These are phyloP conservation scores for Hyperoplus lanceolatus DNA, from an alignment of 2,797 vertebrate genomes.

Conservation along the genomic window DNA sequence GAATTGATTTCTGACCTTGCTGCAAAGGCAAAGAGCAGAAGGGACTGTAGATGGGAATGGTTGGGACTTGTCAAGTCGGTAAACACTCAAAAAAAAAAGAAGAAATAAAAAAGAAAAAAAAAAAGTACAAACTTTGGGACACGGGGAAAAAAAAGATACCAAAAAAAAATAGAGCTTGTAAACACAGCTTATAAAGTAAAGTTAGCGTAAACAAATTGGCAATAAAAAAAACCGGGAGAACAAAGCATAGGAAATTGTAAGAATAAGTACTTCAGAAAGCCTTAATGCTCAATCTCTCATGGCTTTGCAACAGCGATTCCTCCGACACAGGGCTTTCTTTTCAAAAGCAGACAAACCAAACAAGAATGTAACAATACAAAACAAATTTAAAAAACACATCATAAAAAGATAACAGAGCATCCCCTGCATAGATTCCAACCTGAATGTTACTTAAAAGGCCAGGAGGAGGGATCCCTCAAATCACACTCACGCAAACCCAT, in stretches of 20 bases:
- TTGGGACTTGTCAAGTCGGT: constrained; percentile 44
- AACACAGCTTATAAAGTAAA: constrained; percentile 59
- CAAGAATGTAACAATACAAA: constrained; percentile 30
- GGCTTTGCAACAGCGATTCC: constrained; percentile 63
- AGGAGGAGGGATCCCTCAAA: constrained; percentile 37
- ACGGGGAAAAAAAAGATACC: constrained; percentile 10
- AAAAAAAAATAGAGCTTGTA: constrained; percentile 34
- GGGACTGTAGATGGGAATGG: constrained; percentile 5
- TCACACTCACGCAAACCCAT: constrained; percentile 28
- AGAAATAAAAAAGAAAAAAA: constrained; percentile 12
- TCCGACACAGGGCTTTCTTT: constrained; percentile 22
- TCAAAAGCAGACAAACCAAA: constrained; percentile 51
- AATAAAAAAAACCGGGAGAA: constrained; percentile 46
- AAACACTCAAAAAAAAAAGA: constrained; percentile 51
- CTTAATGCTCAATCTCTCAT: constrained; percentile 64
- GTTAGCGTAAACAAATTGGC: constrained; percentile 36
- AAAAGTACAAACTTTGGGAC: constrained; percentile 52
- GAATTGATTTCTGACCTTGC: constrained; percentile 30
- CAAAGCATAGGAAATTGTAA: constrained; percentile 39
- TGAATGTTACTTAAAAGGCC: constrained; percentile 64
- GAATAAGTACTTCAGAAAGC: constrained; percentile 38
- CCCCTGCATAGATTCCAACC: constrained; percentile 78
- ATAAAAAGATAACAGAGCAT: constrained; percentile 33
- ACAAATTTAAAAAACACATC: constrained; percentile 12
- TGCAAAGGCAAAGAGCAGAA: constrained; percentile 30